Evolutionary conservation across 2,797 vertebrate species (phyloP).

Genomic region (Anableps anableps): DNA sequence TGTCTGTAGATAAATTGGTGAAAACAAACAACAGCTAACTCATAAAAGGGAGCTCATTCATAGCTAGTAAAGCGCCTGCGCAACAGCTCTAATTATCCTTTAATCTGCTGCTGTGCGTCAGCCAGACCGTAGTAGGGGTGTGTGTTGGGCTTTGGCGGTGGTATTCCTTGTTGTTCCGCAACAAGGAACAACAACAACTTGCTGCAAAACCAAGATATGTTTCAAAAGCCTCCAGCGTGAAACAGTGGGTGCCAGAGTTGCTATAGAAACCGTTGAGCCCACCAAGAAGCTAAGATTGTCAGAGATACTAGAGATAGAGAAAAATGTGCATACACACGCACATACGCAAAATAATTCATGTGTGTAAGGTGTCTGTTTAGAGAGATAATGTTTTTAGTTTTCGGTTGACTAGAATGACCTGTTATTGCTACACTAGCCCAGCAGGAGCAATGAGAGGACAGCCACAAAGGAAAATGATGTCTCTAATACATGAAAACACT

Average conservation of each 20-base stretch:
- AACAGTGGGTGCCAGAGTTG: conserved; percentile 55
- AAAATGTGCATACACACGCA: conserved; percentile 5
- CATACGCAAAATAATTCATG: neutral
- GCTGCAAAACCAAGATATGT: conserved; percentile 39
- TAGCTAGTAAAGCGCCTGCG: conserved; percentile 15
- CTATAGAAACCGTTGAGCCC: conserved; percentile 69
- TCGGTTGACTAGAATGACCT: conserved; percentile 1
- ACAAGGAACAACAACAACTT: conserved; percentile 24
- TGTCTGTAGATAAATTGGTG: neutral
- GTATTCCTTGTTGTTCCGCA: conserved; percentile 35
- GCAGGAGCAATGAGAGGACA: neutral
- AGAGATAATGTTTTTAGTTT: neutral
- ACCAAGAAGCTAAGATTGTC: conserved; percentile 59
- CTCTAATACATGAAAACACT: neutral
- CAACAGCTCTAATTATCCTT: conserved; percentile 36
- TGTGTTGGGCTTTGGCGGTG: conserved; percentile 37
- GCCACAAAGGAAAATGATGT: neutral
- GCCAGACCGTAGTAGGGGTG: conserved; percentile 32
- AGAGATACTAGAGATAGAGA: conserved; percentile 38
- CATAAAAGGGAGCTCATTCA: conserved; percentile 11
- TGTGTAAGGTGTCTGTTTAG: neutral
- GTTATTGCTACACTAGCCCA: neutral
- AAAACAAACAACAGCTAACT: conserved; percentile 17
- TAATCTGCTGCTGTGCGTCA: conserved; percentile 31
- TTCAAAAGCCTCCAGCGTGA: conserved; percentile 37